Base-by-base conservation (phyloP, 2,888 invertebrate species). In the Apamea anceps region DNA sequence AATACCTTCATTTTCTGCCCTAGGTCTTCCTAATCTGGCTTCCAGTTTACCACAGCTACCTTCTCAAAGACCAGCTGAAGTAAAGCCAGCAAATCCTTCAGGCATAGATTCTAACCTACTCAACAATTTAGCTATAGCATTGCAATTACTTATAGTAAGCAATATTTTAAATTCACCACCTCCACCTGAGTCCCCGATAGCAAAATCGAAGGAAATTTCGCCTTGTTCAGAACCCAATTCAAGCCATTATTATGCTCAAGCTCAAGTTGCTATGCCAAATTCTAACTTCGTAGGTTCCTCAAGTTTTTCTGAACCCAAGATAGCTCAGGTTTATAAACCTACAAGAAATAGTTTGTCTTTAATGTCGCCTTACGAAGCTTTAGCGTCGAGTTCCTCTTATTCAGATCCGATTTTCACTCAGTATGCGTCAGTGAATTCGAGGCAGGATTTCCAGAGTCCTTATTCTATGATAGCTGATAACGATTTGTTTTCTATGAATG, bases 91-190 rank as follows among this genome's bases (percentile, higher is more conserved):
- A 37, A 63, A 25, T 18, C 45, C 86, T 2, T 76, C 85, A 15
- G 72, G 77, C 18, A 73, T 66, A 45, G 96, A 96, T 74, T 84
- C 93, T 0, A 93, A 92, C 45, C 91, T 96, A 0, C 80, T 96
- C 0, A 96, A 96, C 67, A 96, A 96, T 82, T 87, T 96, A 82
- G 96, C 96, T 5, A 93, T 96, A 62, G 96, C 96, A 0, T 87
- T 96, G 71, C 96, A 96, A 62, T 79, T 96, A 13, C 78, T 96
- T 2, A 94, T 96, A 13, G 91, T 96, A 0, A 96, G 93, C 57
- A 96, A 96, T 80, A 92, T 96, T 25, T 81, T 96, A 13, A 94
- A 94, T 54, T 82, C 91, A 15, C 93, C 94, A 5, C 82, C 88
- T 32, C 81, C 88, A 51, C 88, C 45, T 0, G 80, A 81, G 5